A percentile compares a stretch with the other conserved stretches of the same genome.
Evolutionary conservation across 2,797 vertebrate genomes (phyloP).

Genomic region (Scyliorhinus canicula): DNA sequence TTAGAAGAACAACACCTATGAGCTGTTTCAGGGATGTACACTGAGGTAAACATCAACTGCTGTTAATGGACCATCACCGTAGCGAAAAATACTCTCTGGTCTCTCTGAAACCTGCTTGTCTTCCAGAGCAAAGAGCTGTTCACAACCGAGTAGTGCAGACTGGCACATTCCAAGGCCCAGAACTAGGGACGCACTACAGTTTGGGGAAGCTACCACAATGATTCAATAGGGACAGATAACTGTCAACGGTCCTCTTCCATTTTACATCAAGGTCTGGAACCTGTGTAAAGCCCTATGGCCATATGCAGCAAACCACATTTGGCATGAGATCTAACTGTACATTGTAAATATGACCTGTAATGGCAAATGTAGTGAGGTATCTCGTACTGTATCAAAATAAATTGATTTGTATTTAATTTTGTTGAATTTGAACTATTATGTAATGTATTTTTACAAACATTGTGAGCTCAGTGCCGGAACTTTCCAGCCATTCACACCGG

Average conservation of each 20-base stretch:
- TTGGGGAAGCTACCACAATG: background rate
- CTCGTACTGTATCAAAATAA: background rate
- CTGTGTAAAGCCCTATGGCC: background rate
- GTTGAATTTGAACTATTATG: background rate
- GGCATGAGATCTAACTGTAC: background rate
- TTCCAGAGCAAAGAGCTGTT: background rate
- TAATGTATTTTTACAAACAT: too few relatives aligned
- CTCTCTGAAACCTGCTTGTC: background rate
- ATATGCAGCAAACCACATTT: background rate
- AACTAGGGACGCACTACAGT: background rate
- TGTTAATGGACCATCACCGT: background rate
- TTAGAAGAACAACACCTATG: background rate
- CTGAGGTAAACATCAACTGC: background rate
- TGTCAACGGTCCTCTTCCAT: background rate
- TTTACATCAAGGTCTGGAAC: background rate
- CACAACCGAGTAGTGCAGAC: background rate
- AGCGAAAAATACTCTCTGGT: background rate
- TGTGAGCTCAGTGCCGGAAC: too few relatives aligned
- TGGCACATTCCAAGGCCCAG: background rate
- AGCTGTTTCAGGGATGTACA: background rate
- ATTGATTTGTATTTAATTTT: background rate
- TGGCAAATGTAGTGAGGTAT: background rate
- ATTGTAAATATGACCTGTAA: background rate
- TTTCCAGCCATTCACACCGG: too few relatives aligned
- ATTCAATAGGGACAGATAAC: background rate